These are phyloP conservation scores for Laterallus jamaicensis DNA, from an alignment of 2,113 vertebrate genomes.

Conservation along the genomic window DNA sequence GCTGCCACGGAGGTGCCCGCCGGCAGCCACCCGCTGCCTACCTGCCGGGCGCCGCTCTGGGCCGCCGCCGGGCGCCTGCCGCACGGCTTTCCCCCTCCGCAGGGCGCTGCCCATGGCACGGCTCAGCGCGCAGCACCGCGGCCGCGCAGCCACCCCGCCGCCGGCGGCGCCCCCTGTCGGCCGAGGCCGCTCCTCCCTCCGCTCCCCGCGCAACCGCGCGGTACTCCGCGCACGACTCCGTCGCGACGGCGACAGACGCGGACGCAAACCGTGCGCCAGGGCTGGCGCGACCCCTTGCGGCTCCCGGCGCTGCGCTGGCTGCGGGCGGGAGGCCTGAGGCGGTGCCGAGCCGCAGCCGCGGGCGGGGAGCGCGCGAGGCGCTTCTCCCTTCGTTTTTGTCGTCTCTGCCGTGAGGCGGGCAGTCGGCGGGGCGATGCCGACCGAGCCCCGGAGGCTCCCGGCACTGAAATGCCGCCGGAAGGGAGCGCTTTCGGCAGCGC, in stretches of 20 bases:
- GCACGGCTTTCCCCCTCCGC: constrained; percentile 13
- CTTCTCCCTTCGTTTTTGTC: no score
- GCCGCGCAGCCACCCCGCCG: neutral
- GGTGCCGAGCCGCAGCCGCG: no score
- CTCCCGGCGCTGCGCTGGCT: neutral
- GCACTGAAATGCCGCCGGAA: neutral
- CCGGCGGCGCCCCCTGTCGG: no score
- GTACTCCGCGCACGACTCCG: neutral
- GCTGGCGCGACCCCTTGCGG: neutral
- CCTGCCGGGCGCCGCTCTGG: neutral
- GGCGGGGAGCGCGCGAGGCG: no score
- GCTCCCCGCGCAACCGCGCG: neutral
- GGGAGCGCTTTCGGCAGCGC: no score
- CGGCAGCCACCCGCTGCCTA: neutral
- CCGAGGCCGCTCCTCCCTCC: neutral
- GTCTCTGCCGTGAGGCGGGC: neutral
- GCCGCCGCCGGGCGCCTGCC: neutral
- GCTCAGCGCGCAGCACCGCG: neutral
- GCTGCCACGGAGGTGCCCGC: neutral
- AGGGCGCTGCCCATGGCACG: constrained; percentile 31
- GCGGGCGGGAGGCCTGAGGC: neutral
- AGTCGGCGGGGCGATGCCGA: neutral
- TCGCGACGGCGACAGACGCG: neutral
- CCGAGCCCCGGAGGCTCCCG: neutral
- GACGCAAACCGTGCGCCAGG: neutral